Evolutionary conservation across 92 coral and sea anemone genomes (phyloP).

Genomic region (Blastomussa wellsi): DNA sequence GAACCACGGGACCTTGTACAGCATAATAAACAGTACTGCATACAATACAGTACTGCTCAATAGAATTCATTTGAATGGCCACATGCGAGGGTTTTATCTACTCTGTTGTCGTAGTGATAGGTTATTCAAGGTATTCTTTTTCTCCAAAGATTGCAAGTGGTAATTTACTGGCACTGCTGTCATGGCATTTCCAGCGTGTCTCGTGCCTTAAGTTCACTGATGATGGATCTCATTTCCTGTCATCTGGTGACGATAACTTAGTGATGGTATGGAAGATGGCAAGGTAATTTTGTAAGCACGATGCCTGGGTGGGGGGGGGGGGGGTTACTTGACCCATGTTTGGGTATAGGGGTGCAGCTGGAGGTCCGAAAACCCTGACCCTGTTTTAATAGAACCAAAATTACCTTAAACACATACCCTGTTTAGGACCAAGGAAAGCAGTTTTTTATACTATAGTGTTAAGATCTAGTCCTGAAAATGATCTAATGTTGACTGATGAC

Average conservation of each 20-base stretch:
- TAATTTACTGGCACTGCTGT: constrained; percentile 70
- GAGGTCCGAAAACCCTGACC: too few relatives aligned
- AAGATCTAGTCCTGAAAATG: too few relatives aligned
- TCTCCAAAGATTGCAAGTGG: constrained; percentile 82
- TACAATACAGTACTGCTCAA: not conserved
- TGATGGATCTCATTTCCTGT: constrained; percentile 83
- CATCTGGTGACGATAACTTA: constrained; percentile 92
- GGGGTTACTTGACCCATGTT: too few relatives aligned
- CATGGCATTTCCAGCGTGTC: constrained; percentile 85
- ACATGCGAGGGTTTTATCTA: not conserved
- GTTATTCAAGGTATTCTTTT: not conserved
- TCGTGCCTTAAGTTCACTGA: constrained; percentile 84
- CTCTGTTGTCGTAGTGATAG: not conserved
- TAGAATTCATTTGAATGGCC: not conserved
- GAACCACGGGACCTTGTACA: not conserved
- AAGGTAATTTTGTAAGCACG: too few relatives aligned
- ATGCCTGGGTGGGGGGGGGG: too few relatives aligned
- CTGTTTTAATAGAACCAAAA: too few relatives aligned
- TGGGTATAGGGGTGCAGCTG: too few relatives aligned
- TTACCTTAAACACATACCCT: too few relatives aligned
- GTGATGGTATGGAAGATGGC: constrained; percentile 89
- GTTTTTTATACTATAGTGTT: too few relatives aligned
- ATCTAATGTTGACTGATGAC: too few relatives aligned
- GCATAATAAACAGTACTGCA: not conserved
- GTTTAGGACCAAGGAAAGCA: too few relatives aligned